Conservation (phyloP, 2,113 vertebrate genomes). For the Lophochroa leadbeateri region DNA sequence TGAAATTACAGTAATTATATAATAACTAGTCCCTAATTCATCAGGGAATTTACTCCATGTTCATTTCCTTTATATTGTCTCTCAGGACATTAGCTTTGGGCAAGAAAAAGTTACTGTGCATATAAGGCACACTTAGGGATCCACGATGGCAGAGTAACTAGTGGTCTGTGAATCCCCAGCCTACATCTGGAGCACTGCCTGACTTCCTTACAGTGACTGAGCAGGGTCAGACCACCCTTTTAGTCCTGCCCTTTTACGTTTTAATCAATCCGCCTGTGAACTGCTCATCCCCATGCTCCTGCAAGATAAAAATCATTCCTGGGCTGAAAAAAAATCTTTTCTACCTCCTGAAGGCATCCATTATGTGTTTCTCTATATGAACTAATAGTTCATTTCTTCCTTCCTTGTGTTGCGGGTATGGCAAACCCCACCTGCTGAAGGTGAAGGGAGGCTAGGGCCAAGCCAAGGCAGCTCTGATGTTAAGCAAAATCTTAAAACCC, state of each 20-base stretch:
- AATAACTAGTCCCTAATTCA: neutral
- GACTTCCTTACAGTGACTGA: accelerated
- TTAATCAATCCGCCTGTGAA: neutral
- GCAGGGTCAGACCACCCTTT: neutral
- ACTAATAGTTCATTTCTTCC: neutral
- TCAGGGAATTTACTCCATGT: neutral
- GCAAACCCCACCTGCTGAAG: neutral
- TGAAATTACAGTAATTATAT: neutral
- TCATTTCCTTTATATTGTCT: neutral
- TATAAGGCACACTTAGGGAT: neutral
- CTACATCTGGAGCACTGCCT: neutral
- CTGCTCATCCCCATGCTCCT: neutral
- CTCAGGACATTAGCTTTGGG: neutral
- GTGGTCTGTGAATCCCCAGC: neutral
- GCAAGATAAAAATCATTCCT: neutral
- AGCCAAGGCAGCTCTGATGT: neutral
- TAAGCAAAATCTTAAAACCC: neutral
- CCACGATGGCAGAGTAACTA: neutral
- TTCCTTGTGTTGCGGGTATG: neutral
- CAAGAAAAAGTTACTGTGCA: neutral
- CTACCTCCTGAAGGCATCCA: neutral
- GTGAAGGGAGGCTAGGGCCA: neutral
- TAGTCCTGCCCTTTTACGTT: neutral
- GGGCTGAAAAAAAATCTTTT: neutral
- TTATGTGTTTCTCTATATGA: neutral